A percentile compares a stretch with the other conserved stretches of the same genome.
These are phyloP conservation scores for Epinotia brunnichana DNA, from an alignment of 2,888 invertebrate species.

Conservation along the genomic window DNA sequence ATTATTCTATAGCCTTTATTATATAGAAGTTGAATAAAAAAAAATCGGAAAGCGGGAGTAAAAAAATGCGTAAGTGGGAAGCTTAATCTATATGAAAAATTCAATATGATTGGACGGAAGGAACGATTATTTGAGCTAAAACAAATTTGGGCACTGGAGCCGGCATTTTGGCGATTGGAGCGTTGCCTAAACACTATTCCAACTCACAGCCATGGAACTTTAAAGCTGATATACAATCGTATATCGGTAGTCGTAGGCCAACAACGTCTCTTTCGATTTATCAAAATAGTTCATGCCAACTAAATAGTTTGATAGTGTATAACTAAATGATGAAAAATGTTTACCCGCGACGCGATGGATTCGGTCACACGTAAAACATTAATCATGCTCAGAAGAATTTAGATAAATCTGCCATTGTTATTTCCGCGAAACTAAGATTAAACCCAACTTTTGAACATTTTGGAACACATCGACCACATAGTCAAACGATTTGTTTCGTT, in stretches of 20 bases:
- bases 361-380: background rate
- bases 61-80: constrained; percentile 63
- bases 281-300: constrained; percentile 11
- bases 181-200: constrained; percentile 56
- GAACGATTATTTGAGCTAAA: constrained; percentile 74
- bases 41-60: constrained; percentile 51
- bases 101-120: constrained; percentile 79
- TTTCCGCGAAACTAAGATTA: no score
- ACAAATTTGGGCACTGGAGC: constrained; percentile 51
- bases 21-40: constrained; percentile 34
- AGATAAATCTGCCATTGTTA: no score
- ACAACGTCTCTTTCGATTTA: constrained; percentile 42
- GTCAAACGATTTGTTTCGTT: background rate
- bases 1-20: constrained; percentile 33
- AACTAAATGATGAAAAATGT: background rate
- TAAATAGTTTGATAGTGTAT: background rate
- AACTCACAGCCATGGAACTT: constrained; percentile 64
- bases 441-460: background rate
- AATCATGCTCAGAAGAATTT: background rate
- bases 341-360: background rate
- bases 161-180: constrained; percentile 52
- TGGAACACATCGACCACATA: background rate
- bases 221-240: constrained; percentile 57
- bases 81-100: constrained; percentile 75
- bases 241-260: constrained; percentile 57